These are phyloP conservation scores for Desmophyllum pertusum DNA, from an alignment of 92 coral and sea anemone species.

Conservation along the genomic window DNA sequence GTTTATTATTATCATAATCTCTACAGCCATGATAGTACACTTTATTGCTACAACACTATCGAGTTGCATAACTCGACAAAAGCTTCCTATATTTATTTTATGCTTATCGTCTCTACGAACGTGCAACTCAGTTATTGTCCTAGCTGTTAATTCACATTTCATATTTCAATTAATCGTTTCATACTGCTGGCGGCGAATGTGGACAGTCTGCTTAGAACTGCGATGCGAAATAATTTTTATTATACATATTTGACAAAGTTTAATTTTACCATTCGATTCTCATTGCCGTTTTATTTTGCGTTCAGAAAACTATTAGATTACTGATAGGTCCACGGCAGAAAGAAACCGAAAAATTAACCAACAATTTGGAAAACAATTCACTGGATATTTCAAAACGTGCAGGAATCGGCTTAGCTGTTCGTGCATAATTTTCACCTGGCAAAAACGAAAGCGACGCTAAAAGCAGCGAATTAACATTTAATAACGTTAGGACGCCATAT, in stretches of 20 bases:
- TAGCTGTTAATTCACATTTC: background rate
- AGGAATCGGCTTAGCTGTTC: background rate
- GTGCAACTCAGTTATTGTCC: background rate
- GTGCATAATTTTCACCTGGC: constrained; percentile 8
- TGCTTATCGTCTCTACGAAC: background rate
- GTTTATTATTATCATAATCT: too few relatives aligned
- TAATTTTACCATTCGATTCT: background rate
- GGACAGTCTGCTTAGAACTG: background rate
- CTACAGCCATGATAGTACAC: background rate
- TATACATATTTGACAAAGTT: background rate
- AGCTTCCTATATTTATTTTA: background rate
- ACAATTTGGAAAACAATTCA: background rate
- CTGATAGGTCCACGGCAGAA: background rate
- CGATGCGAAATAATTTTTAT: background rate
- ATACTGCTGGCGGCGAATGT: background rate
- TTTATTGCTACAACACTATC: background rate
- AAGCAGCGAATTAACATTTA: background rate
- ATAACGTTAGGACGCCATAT: background rate
- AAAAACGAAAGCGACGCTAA: background rate
- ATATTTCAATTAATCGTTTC: background rate
- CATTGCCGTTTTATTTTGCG: background rate
- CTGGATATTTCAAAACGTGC: background rate
- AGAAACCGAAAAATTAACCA: background rate
- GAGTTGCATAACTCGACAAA: background rate
- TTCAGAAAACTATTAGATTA: background rate